Evolutionary conservation across 2,113 vertebrate genomes (phyloP).

Genomic region (Pachycephala philippinensis): DNA sequence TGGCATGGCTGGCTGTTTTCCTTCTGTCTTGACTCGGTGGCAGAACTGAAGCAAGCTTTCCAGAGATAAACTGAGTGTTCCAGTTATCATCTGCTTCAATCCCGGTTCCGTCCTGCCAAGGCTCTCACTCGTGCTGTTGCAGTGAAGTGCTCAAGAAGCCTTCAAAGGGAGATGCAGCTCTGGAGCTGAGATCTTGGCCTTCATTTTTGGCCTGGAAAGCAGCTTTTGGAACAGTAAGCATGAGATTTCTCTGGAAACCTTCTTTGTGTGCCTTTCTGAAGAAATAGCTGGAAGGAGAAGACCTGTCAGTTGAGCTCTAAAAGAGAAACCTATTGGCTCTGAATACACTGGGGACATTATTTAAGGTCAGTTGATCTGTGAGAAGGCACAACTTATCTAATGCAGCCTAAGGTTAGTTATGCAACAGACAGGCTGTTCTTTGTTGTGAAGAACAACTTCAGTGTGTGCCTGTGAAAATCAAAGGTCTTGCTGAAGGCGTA

Average conservation of each 20-base stretch:
- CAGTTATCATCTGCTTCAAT: not conserved
- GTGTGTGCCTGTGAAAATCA: slow-evolving; percentile 45
- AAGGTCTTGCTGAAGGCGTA: slow-evolving; percentile 30
- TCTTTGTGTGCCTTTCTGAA: slow-evolving; percentile 21
- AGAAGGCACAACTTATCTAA: slow-evolving; percentile 56
- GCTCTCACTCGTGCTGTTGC: not conserved
- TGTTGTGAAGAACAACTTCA: slow-evolving; percentile 46
- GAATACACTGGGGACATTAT: slow-evolving; percentile 60
- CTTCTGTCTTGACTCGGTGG: not conserved
- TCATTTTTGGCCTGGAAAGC: not conserved
- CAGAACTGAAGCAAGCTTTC: not conserved
- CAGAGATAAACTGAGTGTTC: not conserved
- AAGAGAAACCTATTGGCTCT: slow-evolving; percentile 47
- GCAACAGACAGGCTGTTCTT: slow-evolving; percentile 43
- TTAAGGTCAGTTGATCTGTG: slow-evolving; percentile 66
- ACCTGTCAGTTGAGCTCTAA: slow-evolving; percentile 46
- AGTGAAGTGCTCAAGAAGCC: not conserved
- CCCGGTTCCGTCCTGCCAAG: not conserved
- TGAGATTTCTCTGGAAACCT: slow-evolving; percentile 36
- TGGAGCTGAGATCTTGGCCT: slow-evolving; percentile 13
- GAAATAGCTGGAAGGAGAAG: slow-evolving; percentile 61
- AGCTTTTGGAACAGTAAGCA: slow-evolving; percentile 18
- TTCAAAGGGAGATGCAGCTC: not conserved
- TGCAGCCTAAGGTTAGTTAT: slow-evolving; percentile 59
- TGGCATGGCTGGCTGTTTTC: not conserved